Percentiles rank a stretch among this genome's conserved stretches.
These are phyloP conservation scores for Pelagia noctiluca DNA, from an alignment of 30 jellyfish, hydroid and myxozoan genomes.

Conservation along the genomic window DNA sequence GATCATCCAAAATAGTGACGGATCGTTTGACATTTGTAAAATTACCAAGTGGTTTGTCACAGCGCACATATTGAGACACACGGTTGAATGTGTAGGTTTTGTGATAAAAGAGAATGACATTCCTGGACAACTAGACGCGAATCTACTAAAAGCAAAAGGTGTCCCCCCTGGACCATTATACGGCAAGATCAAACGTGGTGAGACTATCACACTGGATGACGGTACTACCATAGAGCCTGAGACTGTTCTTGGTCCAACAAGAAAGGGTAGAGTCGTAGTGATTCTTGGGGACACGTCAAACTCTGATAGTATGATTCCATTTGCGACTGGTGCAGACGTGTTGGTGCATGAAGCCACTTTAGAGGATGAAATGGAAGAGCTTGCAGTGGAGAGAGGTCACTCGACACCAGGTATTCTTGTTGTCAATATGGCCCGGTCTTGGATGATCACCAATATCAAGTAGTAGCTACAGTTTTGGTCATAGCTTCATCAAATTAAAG, in stretches of 20 bases:
- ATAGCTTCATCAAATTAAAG: too few relatives aligned
- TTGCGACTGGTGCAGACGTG: slow-evolving; percentile 70
- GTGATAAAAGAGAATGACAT: slow-evolving; percentile 71
- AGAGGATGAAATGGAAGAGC: slow-evolving; percentile 87
- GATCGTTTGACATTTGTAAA: slow-evolving; percentile 53
- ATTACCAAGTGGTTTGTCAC: slow-evolving; percentile 17
- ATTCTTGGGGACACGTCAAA: slow-evolving; percentile 89
- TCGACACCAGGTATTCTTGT: slow-evolving; percentile 99
- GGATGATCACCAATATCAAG: too few relatives aligned
- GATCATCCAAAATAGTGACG: neutral
- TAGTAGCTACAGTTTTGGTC: too few relatives aligned
- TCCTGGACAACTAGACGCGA: slow-evolving; percentile 91
- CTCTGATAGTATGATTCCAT: slow-evolving; percentile 44
- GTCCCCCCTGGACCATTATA: slow-evolving; percentile 87
- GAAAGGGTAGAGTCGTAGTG: slow-evolving; percentile 81
- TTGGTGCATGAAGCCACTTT: slow-evolving; percentile 92
- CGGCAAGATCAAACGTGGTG: slow-evolving; percentile 83
- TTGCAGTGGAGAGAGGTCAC: slow-evolving; percentile 90
- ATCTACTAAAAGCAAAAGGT: slow-evolving; percentile 64
- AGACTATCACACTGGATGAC: slow-evolving; percentile 44
- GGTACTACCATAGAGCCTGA: slow-evolving; percentile 73
- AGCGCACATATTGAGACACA: slow-evolving; percentile 71
- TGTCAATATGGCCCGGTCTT: too few relatives aligned
- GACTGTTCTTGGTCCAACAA: slow-evolving; percentile 73
- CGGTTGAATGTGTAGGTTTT: slow-evolving; percentile 82